Evolutionary conservation across 2,888 invertebrate species (phyloP), one percentile per base, ranked within the genome.

Genomic region (Pachliopta kotzebuea): DNA sequence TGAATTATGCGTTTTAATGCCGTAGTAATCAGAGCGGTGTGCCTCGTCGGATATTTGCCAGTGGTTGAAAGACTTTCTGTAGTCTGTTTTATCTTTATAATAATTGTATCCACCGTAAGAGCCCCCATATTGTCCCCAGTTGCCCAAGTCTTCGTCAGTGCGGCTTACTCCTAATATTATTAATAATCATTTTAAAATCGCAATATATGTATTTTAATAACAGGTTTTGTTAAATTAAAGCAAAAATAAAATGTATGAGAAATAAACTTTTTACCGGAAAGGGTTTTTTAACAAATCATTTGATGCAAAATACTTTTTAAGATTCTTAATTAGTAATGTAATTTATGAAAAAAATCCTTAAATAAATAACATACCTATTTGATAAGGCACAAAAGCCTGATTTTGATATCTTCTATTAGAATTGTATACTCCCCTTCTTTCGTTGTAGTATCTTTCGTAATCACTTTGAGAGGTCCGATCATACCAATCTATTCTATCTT

Each of bases 81-180:
- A 89, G 37, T 90, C 88, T 4, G 84, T 83, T 18, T 81, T 73
- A 63, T 91, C 82, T 64, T 90, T 88, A 65, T 90, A 90, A 52
- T 89, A 88, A 2, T 83, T 78, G 23, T 77, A 75, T 0, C 85
- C 85, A 0, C 90, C 88, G 71, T 95, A 95, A 17, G 85, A 85
- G 0, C 94, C 93, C 0, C 94, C 94, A 71, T 95, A 94, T 65
- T 92, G 89, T 0, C 93, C 93, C 93, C 94, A 94, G 29, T 85
- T 85, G 55, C 90, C 89, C 49, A 89, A 83, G 0, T 87, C 84
- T 0, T 85, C 84, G 4, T 83, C 77, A 63, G 79, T 83, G 62
- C 85, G 79, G 4, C 79, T 86, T 63, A 81, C 24, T 0, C 88
- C 92, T 70, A 69, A 0, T 67, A 71, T 69, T 63, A 18, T 26